Percentiles rank a stretch among this genome's conserved stretches.
Evolutionary conservation across 2,888 invertebrate genomes (phyloP).

Genomic region (Dolichopus griseipennis): DNA sequence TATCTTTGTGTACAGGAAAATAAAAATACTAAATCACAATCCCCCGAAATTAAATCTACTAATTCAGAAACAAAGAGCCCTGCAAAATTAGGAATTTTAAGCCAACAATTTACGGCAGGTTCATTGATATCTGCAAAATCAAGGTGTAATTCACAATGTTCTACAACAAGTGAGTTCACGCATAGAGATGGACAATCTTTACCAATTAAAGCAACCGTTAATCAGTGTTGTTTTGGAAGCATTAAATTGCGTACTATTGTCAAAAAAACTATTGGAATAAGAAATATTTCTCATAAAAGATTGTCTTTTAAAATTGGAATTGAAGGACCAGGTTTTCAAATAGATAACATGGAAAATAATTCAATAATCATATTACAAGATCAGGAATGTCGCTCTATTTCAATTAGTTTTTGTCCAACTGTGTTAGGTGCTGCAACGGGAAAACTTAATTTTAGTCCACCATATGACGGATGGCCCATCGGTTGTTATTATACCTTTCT

Average conservation of each 20-base stretch:
- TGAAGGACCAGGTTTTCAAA: conserved; percentile 45
- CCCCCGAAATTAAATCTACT: conserved; percentile 15
- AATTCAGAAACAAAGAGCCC: conserved; percentile 30
- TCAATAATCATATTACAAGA: conserved; percentile 46
- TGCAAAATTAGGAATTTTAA: conserved; percentile 23
- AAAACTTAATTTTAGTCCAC: conserved; percentile 48
- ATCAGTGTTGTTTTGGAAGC: conserved; percentile 53
- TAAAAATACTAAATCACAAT: conserved; percentile 12
- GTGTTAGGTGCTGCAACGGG: conserved; percentile 48
- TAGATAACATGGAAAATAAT: conserved; percentile 33
- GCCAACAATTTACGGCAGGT: conserved; percentile 13
- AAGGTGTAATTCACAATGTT: conserved; percentile 37
- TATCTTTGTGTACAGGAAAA: conserved; percentile 17
- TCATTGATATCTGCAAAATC: conserved; percentile 22
- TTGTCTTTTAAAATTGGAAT: conserved; percentile 49
- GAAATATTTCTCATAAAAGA: conserved; percentile 50
- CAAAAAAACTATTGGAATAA: conserved; percentile 48
- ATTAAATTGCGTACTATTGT: conserved; percentile 48
- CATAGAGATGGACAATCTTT: conserved; percentile 37
- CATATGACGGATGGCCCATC: conserved; percentile 22
- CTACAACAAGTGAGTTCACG: conserved; percentile 39
- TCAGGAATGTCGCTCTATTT: conserved; percentile 49
- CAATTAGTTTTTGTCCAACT: conserved; percentile 50
- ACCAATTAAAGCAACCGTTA: conserved; percentile 50
- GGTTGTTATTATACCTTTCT: background rate